Evolutionary conservation across 2,113 vertebrate species (phyloP).

Genomic region (Campylorhamphus procurvoides): DNA sequence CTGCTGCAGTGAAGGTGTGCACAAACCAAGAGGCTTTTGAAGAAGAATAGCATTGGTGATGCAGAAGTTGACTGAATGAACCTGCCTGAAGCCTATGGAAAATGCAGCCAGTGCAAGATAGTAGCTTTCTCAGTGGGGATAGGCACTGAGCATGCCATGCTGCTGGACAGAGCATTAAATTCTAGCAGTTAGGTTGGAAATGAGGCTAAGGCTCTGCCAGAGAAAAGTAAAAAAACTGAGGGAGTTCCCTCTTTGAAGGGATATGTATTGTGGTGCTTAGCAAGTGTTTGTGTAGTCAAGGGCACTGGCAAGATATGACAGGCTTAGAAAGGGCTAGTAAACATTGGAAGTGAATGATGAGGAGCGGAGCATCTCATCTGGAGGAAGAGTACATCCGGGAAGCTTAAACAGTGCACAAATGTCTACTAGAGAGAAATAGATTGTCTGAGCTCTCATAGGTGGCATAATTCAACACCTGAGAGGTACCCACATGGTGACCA

Average conservation of each 20-base stretch:
- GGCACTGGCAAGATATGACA: background rate
- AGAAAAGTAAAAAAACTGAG: background rate
- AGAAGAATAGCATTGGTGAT: background rate
- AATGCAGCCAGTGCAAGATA: background rate
- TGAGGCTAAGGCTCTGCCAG: background rate
- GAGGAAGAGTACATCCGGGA: background rate
- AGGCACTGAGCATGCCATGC: background rate
- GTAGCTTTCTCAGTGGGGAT: background rate
- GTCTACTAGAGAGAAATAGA: background rate
- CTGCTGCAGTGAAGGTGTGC: background rate
- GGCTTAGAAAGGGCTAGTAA: background rate
- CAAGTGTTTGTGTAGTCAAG: background rate
- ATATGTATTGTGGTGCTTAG: background rate
- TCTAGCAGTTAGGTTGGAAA: background rate
- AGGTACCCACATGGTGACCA: fast-evolving
- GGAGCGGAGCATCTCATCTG: fast-evolving
- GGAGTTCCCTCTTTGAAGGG: background rate
- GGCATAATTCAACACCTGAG: background rate
- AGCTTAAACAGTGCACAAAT: background rate
- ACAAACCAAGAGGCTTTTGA: background rate
- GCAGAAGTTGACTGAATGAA: background rate
- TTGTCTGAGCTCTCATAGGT: background rate
- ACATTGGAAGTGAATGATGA: background rate
- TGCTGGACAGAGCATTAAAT: background rate
- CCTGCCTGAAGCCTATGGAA: background rate